A percentile compares a stretch with the other conserved stretches of the same genome.
phyloP scores from a whole-genome alignment of 1,140 invertebrate species.

The Drepana arcuata region DNA sequence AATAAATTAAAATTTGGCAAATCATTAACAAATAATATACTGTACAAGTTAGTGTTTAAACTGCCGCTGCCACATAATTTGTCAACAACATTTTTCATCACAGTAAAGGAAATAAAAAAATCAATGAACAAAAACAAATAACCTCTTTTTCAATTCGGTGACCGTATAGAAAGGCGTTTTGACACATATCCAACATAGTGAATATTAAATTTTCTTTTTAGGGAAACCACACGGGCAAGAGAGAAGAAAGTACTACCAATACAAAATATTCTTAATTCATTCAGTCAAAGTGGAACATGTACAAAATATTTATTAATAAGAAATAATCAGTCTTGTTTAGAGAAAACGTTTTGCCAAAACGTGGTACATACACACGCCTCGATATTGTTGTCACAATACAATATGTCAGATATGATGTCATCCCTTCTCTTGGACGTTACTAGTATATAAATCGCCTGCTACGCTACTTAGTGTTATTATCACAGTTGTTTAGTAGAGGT shows the following conservation, averaged over 20 bases:
- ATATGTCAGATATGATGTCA: slow-evolving; percentile 74
- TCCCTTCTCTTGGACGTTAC: slow-evolving; percentile 73
- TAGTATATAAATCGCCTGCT: slow-evolving; percentile 73
- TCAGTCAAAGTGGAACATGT: slow-evolving; percentile 69
- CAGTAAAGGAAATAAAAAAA: slow-evolving; percentile 47
- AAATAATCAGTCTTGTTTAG: slow-evolving; percentile 75
- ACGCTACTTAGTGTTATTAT: slow-evolving; percentile 74
- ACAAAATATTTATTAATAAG: slow-evolving; percentile 71
- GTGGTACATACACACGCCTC: slow-evolving; percentile 44
- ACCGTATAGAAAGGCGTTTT: slow-evolving; percentile 64
- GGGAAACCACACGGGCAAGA: slow-evolving; percentile 58
- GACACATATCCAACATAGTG: slow-evolving; percentile 71
- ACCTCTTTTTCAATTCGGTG: slow-evolving; percentile 51
- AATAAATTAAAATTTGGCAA: slow-evolving; percentile 71
- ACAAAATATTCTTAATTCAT: slow-evolving; percentile 68
- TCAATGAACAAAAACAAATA: slow-evolving; percentile 39
- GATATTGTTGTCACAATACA: slow-evolving; percentile 72
- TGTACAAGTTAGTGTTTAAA: slow-evolving; percentile 42
- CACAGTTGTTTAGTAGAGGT: slow-evolving; percentile 73
- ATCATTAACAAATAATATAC: slow-evolving; percentile 62
- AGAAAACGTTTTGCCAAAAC: slow-evolving; percentile 67
- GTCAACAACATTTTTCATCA: slow-evolving; percentile 67
- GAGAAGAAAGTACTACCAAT: slow-evolving; percentile 53
- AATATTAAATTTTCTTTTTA: slow-evolving; percentile 50
- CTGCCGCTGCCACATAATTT: slow-evolving; percentile 65